phyloP scores from a whole-genome alignment of 2,113 vertebrate genomes.

The Hippocampus zosterae region DNA sequence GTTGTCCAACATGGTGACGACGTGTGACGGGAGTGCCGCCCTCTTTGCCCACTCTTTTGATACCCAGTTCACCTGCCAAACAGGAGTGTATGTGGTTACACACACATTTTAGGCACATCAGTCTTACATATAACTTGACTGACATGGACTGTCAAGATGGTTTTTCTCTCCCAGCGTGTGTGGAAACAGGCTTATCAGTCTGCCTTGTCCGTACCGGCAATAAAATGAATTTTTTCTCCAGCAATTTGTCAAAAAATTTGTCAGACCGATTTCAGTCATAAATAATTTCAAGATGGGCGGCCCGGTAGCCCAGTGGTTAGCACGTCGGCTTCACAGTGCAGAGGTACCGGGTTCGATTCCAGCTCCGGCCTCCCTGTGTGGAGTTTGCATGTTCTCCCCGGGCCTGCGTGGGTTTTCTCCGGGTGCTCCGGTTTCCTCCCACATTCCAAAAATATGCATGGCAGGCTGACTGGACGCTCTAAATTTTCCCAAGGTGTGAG shows the following conservation, averaged over 20 bases:
- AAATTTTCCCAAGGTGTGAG: no score
- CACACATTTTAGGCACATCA: neutral
- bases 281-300: neutral
- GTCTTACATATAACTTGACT: neutral
- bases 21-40: constrained; percentile 91
- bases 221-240: neutral
- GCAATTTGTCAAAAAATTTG: neutral
- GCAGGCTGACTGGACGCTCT: no score
- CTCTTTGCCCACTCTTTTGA: constrained; percentile 94
- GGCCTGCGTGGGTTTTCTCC: no score
- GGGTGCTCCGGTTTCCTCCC: no score
- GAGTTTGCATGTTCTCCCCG: no score
- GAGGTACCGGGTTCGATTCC: no score
- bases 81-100: neutral
- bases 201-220: neutral
- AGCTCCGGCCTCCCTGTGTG: no score
- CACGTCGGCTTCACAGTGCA: no score
- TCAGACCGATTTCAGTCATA: neutral
- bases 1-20: constrained; percentile 98
- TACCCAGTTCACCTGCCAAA: constrained; percentile 82
- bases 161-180: neutral
- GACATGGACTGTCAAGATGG: neutral
- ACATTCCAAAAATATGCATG: no score
- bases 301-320: no score
- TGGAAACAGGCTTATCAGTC: neutral